Evolutionary conservation across 2,888 invertebrate genomes (phyloP).

Genomic region (Linnaemya vulpina): DNA sequence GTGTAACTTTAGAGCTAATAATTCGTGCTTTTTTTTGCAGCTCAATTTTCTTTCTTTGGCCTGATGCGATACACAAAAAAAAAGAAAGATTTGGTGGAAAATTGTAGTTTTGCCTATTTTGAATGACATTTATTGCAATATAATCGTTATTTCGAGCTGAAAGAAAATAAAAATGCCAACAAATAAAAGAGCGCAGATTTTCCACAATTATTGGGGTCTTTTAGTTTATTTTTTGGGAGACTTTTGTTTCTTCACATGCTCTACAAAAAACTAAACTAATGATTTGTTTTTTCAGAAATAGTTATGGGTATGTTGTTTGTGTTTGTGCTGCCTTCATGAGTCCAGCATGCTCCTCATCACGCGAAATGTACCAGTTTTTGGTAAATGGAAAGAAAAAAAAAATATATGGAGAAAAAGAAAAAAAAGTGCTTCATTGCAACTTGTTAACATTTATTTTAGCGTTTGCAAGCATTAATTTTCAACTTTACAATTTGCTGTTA

Average conservation of each 20-base stretch:
- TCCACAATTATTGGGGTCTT: not conserved
- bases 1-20: conserved; percentile 65
- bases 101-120: conserved; percentile 55
- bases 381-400: not conserved
- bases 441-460: conserved; percentile 74
- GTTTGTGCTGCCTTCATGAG: conserved; percentile 26
- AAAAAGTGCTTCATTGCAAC: conserved; percentile 62
- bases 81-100: conserved; percentile 55
- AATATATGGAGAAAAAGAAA: not conserved
- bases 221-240: conserved; percentile 7
- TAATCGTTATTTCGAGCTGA: conserved; percentile 63
- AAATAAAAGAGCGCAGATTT: conserved; percentile 39
- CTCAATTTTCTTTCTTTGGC: not conserved
- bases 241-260: conserved; percentile 63
- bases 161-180: conserved; percentile 21
- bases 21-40: conserved; percentile 28
- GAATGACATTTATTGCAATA: conserved; percentile 71
- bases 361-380: conserved; percentile 61
- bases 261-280: conserved; percentile 61
- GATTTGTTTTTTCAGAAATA: conserved; percentile 66
- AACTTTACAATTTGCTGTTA: conserved; percentile 69
- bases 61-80: conserved; percentile 9
- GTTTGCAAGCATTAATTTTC: conserved; percentile 73
- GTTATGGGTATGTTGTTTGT: conserved; percentile 37
- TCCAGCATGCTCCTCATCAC: conserved; percentile 64